Percentiles rank a stretch among this genome's conserved stretches.
These are phyloP conservation scores for Pilophorus perplexus DNA, from an alignment of 2,888 invertebrate genomes.

Conservation along the genomic window DNA sequence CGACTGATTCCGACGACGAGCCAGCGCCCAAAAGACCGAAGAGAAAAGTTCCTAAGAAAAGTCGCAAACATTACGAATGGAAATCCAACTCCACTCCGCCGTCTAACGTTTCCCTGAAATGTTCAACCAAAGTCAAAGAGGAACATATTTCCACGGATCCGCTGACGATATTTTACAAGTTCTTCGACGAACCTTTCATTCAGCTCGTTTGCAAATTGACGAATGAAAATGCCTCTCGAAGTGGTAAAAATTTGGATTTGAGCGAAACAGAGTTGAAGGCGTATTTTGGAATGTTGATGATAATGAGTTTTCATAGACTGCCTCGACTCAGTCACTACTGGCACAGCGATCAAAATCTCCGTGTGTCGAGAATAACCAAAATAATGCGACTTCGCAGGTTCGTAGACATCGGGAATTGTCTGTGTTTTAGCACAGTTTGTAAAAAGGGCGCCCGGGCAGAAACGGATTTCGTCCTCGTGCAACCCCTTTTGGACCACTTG, in stretches of 20 bases:
- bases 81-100: background rate
- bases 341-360: slow-evolving; percentile 42
- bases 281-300: slow-evolving; percentile 42
- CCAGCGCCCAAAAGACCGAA: background rate
- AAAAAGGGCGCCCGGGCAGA: slow-evolving; percentile 40
- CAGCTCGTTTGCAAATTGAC: background rate
- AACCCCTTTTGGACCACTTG: slow-evolving; percentile 51
- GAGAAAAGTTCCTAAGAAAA: background rate
- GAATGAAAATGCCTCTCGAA: background rate
- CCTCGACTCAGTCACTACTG: slow-evolving; percentile 42
- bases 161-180: slow-evolving; percentile 1
- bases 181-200: slow-evolving; percentile 17
- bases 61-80: slow-evolving; percentile 4
- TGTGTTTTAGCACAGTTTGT: slow-evolving; percentile 47
- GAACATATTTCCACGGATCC: background rate
- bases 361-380: slow-evolving; percentile 35
- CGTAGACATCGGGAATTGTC: slow-evolving; percentile 46
- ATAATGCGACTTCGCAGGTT: slow-evolving; percentile 45
- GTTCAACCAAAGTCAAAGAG: background rate
- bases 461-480: slow-evolving; percentile 48
- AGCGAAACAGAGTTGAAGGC: slow-evolving; percentile 26
- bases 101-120: too few species aligned
- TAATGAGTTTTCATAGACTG: slow-evolving; percentile 46
- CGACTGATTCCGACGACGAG: background rate
- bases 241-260: slow-evolving; percentile 7